Evolutionary conservation across 2,113 vertebrate genomes (phyloP).

Genomic region (Pyrgilauda ruficollis): DNA sequence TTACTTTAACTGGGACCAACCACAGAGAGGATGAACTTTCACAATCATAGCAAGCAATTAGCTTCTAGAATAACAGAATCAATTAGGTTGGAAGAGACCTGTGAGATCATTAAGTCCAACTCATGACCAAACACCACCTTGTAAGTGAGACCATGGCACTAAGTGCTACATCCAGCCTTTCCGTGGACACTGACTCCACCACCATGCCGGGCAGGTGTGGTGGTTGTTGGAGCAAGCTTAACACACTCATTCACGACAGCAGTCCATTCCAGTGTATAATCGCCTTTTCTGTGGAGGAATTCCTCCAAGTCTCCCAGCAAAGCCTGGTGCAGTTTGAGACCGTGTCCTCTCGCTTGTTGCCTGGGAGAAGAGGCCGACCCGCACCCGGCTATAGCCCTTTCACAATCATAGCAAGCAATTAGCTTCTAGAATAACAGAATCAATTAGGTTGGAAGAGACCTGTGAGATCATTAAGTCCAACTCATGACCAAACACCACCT

Average conservation of each 20-base stretch:
- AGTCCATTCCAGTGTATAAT: no score
- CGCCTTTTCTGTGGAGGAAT: not conserved
- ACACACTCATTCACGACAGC: not conserved
- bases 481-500: not conserved
- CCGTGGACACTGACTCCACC: not conserved
- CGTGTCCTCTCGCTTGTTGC: not conserved
- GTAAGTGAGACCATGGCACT: not conserved
- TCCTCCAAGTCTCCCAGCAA: not conserved
- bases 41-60: rapidly evolving
- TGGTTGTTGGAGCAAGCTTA: not conserved
- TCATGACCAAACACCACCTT: not conserved
- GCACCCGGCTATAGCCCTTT: not conserved
- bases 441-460: not conserved
- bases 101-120: not conserved
- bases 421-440: not conserved
- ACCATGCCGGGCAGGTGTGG: not conserved
- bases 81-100: not conserved
- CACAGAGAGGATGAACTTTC: not conserved
- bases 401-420: no score
- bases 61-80: not conserved
- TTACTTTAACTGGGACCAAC: not conserved
- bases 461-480: not conserved
- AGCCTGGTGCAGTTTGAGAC: not conserved
- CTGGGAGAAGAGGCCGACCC: not conserved
- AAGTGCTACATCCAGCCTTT: not conserved